Base-by-base conservation (phyloP, 2,888 invertebrate genomes). In the Clanis bilineata region DNA sequence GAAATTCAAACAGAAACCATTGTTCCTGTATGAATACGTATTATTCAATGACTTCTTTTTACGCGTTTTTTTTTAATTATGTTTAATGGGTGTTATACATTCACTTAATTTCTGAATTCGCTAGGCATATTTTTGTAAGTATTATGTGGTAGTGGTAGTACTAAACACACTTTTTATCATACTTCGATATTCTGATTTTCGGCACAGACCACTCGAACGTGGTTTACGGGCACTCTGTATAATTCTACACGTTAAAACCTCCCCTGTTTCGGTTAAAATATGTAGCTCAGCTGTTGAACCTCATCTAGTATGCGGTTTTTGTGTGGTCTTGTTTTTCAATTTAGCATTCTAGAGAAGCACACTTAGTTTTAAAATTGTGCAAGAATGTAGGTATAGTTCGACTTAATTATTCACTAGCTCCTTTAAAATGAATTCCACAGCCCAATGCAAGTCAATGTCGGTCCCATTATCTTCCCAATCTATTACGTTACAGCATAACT, bases 261-360 rank as follows among this genome's bases (percentile, higher is more conserved):
- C 1, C 18, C 32, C 32, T 21, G 18, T 28, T 51, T 15, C 9
- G 15, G 15, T 15, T 32, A 51, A 51, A 47, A 51, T n/a, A 47
- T 47, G 5, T 47, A 32, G 28, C 51, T 10, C 28, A 4, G 18
- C 32, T 5, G n/a, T 28, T 51, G 9, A 18, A 18, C 25, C 32
- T 51, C 10, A 51, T 51, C 10, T 15, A 2, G 51, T 51, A 51
- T 51, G 47, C 47, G 47, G 25, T n/a, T 32, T 51, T 51, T 51
- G 25, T 45, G 43, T 18, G 9, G 18, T 18, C 18, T 28, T 7
- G 18, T 18, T 41, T 41, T 15, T 15, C 39, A 5, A n/a, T 15
- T 39, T 39, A 39, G 15, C 15, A 39, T 39, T 41, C 18, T 41
- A 41, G 18, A 32, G 28, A 4, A 32, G 18, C 23, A 6, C 47